Evolutionary conservation across 1,140 invertebrate species (phyloP).

Genomic region (Coptotermes formosanus): DNA sequence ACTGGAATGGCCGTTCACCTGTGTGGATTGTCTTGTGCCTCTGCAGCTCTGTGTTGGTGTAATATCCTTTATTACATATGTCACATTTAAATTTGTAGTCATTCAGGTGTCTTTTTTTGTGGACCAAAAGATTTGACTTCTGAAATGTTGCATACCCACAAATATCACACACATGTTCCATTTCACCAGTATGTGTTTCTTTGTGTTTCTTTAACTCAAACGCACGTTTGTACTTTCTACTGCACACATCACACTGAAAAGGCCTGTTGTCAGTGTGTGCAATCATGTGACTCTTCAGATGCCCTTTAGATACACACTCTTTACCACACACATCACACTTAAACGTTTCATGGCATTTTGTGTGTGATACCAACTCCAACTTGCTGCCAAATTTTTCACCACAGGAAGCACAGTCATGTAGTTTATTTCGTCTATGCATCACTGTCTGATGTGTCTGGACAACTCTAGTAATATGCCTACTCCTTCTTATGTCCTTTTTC

Average conservation of each 20-base stretch:
- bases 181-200: background rate
- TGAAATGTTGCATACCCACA: conserved; percentile 21
- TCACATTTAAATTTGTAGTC: conserved; percentile 15
- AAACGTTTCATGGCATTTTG: conserved; percentile 53
- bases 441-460: background rate
- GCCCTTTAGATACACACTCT: conserved; percentile 46
- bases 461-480: background rate
- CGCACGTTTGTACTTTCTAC: conserved; percentile 63
- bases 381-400: conserved; percentile 42
- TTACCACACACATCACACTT: conserved; percentile 61
- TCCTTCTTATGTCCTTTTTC: conserved; percentile 37
- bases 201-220: conserved; percentile 26
- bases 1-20: conserved; percentile 50
- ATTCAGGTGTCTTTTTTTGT: conserved; percentile 21
- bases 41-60: conserved; percentile 37
- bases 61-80: conserved; percentile 37
- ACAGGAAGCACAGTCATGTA: conserved; percentile 52
- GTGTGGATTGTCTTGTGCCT: conserved; percentile 50
- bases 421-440: background rate
- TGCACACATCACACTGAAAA: conserved; percentile 65
- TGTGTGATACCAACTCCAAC: conserved; percentile 50
- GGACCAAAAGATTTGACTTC: background rate
- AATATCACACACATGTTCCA: conserved; percentile 25
- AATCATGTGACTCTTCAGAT: conserved; percentile 46
- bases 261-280: conserved; percentile 54